Evolutionary conservation across 2,888 invertebrate species (phyloP).

Genomic region (Drosophila putrida): DNA sequence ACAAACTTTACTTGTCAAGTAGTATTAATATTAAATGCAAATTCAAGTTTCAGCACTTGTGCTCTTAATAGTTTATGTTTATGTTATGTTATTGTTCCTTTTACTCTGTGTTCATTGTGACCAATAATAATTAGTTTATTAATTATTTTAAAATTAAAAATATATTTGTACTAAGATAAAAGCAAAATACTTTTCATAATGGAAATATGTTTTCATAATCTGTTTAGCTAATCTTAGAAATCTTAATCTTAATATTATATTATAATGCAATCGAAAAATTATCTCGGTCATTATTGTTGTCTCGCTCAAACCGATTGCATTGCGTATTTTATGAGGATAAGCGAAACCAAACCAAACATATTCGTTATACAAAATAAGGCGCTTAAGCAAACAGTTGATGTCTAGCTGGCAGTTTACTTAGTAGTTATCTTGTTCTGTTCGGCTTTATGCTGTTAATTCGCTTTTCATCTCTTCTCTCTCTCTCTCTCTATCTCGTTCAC

Average conservation of each 20-base stretch:
- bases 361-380: constrained; percentile 6
- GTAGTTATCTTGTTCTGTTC: not conserved
- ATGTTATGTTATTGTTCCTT: no score
- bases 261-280: no score
- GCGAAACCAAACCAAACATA: not conserved
- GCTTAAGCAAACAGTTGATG: constrained; percentile 18
- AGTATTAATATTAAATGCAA: not conserved
- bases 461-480: not conserved
- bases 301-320: not conserved
- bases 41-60: not conserved
- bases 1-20: not conserved
- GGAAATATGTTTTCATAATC: no score
- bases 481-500: not conserved
- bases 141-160: no score
- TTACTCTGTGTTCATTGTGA: no score
- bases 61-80: not conserved
- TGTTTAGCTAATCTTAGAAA: no score
- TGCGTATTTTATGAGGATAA: not conserved
- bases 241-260: no score
- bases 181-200: no score
- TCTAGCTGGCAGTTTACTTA: constrained; percentile 10
- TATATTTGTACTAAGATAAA: no score
- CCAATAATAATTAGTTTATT: no score
- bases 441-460: constrained; percentile 12
- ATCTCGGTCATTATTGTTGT: no score